Percentiles rank a stretch among this genome's conserved stretches.
Evolutionary conservation across 2,797 vertebrate genomes (phyloP).

Genomic region (Gadopsis bispinosus): DNA sequence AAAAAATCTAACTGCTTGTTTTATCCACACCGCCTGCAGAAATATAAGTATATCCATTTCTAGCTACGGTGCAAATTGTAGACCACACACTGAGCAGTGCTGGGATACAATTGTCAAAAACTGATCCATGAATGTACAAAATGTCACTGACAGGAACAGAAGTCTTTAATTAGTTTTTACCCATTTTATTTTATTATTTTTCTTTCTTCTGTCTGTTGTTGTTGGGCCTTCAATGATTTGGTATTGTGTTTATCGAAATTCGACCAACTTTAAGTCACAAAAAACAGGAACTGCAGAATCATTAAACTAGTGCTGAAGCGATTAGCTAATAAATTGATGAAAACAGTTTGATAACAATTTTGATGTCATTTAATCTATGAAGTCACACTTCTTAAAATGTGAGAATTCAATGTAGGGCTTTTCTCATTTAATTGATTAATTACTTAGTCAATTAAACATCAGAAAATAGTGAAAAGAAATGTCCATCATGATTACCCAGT

Average conservation of each 20-base stretch:
- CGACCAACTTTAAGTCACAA: too few relatives aligned
- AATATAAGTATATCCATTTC: background rate
- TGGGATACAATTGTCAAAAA: background rate
- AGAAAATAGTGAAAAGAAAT: too few relatives aligned
- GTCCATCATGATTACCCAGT: background rate
- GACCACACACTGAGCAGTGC: slow-evolving; percentile 6
- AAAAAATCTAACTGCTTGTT: background rate
- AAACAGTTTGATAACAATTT: background rate
- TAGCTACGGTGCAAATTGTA: background rate
- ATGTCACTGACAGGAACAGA: background rate
- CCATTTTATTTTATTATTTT: too few relatives aligned
- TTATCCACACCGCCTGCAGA: slow-evolving; percentile 1
- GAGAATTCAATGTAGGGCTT: background rate
- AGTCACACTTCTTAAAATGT: background rate
- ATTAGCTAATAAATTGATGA: too few relatives aligned
- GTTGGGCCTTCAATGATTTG: too few relatives aligned
- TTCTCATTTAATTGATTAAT: background rate
- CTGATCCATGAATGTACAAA: background rate
- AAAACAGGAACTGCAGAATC: background rate
- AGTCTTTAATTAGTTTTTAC: too few relatives aligned
- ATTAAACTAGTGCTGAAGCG: background rate
- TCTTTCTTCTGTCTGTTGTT: too few relatives aligned
- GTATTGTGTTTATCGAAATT: too few relatives aligned
- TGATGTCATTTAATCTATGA: background rate
- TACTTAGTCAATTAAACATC: background rate